Percentiles rank a stretch among this genome's conserved stretches.
These are phyloP conservation scores for Anniella stebbinsi DNA, from an alignment of 2,797 vertebrate genomes.

Conservation along the genomic window DNA sequence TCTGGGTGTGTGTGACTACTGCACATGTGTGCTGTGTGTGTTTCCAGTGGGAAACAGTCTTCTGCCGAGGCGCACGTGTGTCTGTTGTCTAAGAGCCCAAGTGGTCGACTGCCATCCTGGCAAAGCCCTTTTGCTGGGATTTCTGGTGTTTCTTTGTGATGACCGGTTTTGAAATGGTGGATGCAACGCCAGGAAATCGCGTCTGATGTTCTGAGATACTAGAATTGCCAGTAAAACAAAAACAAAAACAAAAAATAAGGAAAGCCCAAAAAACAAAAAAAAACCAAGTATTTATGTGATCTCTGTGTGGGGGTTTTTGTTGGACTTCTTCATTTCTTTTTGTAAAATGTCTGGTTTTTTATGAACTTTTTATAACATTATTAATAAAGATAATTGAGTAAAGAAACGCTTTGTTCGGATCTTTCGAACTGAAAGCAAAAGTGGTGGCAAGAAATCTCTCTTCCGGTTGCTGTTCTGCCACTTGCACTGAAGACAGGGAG, in stretches of 20 bases:
- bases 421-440: background rate
- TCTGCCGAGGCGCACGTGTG: slow-evolving; percentile 48
- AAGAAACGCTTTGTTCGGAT: slow-evolving; percentile 50
- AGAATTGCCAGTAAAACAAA: slow-evolving; percentile 64
- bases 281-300: slow-evolving; percentile 72
- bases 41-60: slow-evolving; percentile 70
- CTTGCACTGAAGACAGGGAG: no score
- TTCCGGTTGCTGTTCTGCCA: background rate
- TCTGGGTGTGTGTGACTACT: background rate
- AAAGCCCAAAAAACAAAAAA: slow-evolving; percentile 49
- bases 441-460: background rate
- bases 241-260: slow-evolving; percentile 17
- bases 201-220: slow-evolving; percentile 87
- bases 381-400: slow-evolving; percentile 73
- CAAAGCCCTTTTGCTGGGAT: slow-evolving; percentile 75
- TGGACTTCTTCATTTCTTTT: slow-evolving; percentile 39
- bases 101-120: slow-evolving; percentile 61
- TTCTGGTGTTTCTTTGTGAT: slow-evolving; percentile 91
- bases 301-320: slow-evolving; percentile 9
- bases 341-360: slow-evolving; percentile 71
- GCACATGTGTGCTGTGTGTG: slow-evolving; percentile 48
- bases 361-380: slow-evolving; percentile 51
- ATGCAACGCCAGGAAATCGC: slow-evolving; percentile 88
- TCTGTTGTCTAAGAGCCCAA: background rate
- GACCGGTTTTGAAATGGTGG: slow-evolving; percentile 96